Conservation (phyloP, 2,888 invertebrate genomes). For the Zygothrica quintamaculata region DNA sequence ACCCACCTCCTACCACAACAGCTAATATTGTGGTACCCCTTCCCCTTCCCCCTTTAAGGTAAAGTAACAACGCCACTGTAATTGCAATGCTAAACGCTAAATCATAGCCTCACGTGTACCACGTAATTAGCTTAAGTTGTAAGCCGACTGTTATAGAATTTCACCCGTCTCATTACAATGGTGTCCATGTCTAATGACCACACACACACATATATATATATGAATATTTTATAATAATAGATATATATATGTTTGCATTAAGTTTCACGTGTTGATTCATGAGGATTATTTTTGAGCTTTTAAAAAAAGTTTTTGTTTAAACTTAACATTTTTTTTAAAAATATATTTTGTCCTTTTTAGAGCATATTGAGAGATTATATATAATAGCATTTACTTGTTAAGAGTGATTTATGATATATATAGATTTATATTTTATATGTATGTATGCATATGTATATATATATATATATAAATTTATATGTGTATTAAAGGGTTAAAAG, state of each 20-base stretch:
- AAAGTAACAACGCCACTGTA: constrained; percentile 54
- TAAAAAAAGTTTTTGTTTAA: constrained; percentile 6
- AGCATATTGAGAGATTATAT: constrained; percentile 18
- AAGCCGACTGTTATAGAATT: constrained; percentile 64
- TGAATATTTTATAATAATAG: background rate
- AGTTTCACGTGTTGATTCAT: constrained; percentile 24
- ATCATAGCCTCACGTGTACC: constrained; percentile 75
- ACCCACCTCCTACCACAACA: background rate
- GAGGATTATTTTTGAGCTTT: background rate
- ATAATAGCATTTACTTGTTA: constrained; percentile 2
- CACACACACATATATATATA: constrained; percentile 4
- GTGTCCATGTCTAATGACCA: constrained; percentile 46
- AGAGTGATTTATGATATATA: background rate
- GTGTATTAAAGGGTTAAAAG: too few species aligned
- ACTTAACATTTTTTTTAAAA: constrained; percentile 10
- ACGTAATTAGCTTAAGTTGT: constrained; percentile 80
- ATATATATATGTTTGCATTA: constrained; percentile 17
- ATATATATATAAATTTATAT: too few species aligned
- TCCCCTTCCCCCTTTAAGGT: background rate
- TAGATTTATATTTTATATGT: too few species aligned
- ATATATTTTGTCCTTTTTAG: background rate
- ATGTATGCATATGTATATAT: too few species aligned
- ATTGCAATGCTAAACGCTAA: constrained; percentile 77
- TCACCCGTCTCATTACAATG: constrained; percentile 52
- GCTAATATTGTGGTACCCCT: background rate